Evolutionary conservation across 1,140 invertebrate genomes (phyloP).

Genomic region (Drosophila aff.): DNA sequence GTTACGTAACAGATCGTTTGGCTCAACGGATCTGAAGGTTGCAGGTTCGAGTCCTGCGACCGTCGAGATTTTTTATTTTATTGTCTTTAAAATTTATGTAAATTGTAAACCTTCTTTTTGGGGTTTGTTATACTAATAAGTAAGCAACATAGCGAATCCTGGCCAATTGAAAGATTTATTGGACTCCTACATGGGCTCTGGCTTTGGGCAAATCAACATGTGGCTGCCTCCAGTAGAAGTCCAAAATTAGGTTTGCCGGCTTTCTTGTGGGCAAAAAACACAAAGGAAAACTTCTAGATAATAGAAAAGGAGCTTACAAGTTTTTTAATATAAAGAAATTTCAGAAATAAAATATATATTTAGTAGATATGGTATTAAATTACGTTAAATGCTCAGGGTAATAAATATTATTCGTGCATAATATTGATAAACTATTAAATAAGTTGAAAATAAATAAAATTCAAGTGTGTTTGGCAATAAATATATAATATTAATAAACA

Average conservation of each 20-base stretch:
- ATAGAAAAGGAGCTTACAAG: accelerated
- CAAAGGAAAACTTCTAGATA: background rate
- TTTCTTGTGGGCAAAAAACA: background rate
- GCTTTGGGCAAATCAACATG: slow-evolving; percentile 41
- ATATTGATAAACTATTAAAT: background rate
- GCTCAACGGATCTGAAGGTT: slow-evolving; percentile 73
- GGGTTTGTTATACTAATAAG: background rate
- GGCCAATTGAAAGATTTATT: slow-evolving; percentile 39
- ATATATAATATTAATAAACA: too few species aligned
- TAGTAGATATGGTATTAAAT: background rate
- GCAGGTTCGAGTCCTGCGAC: slow-evolving; percentile 64
- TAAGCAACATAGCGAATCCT: background rate
- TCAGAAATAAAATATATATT: too few species aligned
- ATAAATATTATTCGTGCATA: background rate
- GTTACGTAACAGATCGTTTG: slow-evolving; percentile 31
- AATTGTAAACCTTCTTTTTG: background rate
- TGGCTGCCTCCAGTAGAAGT: slow-evolving; percentile 21
- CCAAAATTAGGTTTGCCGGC: slow-evolving; percentile 15
- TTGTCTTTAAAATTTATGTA: background rate
- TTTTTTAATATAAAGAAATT: too few species aligned
- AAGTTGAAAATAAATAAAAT: too few species aligned
- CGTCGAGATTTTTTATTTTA: background rate
- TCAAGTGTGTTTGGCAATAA: too few species aligned
- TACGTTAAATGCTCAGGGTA: background rate
- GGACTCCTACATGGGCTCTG: slow-evolving; percentile 24